Evolutionary conservation across 2,797 vertebrate genomes (phyloP).

Genomic region (Periparus ater): DNA sequence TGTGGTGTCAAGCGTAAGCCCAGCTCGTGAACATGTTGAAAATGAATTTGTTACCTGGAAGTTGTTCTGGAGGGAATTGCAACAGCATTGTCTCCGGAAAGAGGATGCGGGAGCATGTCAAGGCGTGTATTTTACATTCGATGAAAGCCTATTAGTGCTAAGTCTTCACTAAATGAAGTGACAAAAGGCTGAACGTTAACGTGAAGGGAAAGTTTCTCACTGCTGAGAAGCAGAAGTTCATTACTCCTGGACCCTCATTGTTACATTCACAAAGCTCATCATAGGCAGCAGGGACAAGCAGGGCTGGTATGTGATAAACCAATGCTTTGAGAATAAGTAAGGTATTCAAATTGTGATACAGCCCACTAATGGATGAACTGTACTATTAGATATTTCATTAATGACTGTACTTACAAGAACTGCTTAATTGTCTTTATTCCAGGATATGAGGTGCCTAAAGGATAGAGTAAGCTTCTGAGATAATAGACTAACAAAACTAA

Average conservation of each 20-base stretch:
- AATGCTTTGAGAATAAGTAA: neutral
- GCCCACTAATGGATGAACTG: neutral
- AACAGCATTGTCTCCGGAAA: neutral
- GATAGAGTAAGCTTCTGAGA: neutral
- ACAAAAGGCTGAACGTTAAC: neutral
- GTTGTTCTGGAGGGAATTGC: neutral
- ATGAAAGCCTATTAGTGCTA: neutral
- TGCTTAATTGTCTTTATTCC: neutral
- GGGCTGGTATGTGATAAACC: neutral
- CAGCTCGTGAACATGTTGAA: neutral
- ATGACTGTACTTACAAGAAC: neutral
- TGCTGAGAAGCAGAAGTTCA: neutral
- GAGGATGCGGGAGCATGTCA: neutral
- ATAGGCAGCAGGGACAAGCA: fast-evolving
- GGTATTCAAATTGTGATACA: neutral
- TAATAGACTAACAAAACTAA: neutral
- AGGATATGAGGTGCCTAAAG: neutral
- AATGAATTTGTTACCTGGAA: neutral
- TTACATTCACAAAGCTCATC: neutral
- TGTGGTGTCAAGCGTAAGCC: neutral
- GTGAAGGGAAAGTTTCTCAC: neutral
- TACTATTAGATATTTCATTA: slow-evolving; percentile 18
- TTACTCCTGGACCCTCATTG: fast-evolving
- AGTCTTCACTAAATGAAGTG: neutral
- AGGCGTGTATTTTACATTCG: fast-evolving